Evolutionary conservation across 2,797 vertebrate species (phyloP).

Genomic region (Gouania willdenowi): DNA sequence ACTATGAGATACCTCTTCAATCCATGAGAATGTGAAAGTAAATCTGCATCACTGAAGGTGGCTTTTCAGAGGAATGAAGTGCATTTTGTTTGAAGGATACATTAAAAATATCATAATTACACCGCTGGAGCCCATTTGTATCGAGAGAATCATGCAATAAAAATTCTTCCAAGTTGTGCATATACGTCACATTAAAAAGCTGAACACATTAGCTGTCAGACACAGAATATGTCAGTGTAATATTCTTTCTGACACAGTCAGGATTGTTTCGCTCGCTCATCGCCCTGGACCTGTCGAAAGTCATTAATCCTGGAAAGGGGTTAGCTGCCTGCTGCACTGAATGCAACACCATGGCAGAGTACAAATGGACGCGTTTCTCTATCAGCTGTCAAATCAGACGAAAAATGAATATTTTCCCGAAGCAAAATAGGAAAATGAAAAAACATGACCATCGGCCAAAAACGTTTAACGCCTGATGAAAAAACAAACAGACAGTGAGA

Average conservation of each 20-base stretch:
- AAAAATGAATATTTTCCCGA: no score
- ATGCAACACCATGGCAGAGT: constrained; percentile 65
- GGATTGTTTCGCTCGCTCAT: constrained; percentile 76
- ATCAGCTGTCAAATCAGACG: no score
- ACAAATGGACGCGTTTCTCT: constrained; percentile 68
- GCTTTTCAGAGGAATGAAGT: not conserved
- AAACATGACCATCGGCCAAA: no score
- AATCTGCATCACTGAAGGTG: not conserved
- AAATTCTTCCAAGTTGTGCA: constrained; percentile 54
- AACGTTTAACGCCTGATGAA: no score
- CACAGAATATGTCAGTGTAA: constrained; percentile 73
- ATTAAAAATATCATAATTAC: constrained; percentile 18
- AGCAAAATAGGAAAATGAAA: no score
- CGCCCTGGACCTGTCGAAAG: constrained; percentile 73
- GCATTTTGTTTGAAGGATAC: not conserved
- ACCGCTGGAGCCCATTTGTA: constrained; percentile 34
- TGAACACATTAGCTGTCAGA: constrained; percentile 74
- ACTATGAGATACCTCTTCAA: not conserved
- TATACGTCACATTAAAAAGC: constrained; percentile 65
- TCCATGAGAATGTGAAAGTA: not conserved
- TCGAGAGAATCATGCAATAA: constrained; percentile 39
- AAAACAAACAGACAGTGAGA: no score
- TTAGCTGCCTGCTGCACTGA: constrained; percentile 55
- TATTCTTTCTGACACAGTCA: constrained; percentile 77
- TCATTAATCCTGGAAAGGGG: constrained; percentile 72